Percentiles rank a stretch among this genome's conserved stretches.
These are phyloP conservation scores for Phengaris arion DNA, from an alignment of 2,888 invertebrate genomes.

Conservation along the genomic window DNA sequence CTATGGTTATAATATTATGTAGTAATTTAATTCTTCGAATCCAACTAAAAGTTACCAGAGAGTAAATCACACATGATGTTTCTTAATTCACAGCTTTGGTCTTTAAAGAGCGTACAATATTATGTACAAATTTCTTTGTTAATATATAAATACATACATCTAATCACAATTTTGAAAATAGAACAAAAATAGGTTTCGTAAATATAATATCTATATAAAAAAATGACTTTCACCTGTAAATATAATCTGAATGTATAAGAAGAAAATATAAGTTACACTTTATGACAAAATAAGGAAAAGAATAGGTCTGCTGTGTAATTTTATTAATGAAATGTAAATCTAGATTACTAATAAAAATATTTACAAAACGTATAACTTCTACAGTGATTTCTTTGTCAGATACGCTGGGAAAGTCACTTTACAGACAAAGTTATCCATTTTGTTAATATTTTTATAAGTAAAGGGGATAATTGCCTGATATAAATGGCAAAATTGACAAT, in stretches of 20 bases:
- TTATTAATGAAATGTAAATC: background rate
- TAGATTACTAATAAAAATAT: background rate
- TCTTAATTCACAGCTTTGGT: constrained; percentile 76
- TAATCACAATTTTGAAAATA: constrained; percentile 43
- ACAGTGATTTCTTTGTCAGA: no score
- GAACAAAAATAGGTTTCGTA: constrained; percentile 39
- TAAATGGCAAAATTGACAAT: background rate
- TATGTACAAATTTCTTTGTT: constrained; percentile 44
- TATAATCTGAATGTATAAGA: background rate
- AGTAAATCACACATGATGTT: constrained; percentile 43
- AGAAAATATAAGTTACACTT: background rate
- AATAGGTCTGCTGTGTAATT: background rate
- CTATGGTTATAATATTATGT: background rate
- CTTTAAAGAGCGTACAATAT: constrained; percentile 65
- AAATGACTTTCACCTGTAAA: constrained; percentile 15
- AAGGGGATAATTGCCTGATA: no score
- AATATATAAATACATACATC: constrained; percentile 43
- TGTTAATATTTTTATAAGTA: no score
- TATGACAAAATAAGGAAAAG: background rate
- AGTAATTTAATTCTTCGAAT: background rate
- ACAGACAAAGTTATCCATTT: no score
- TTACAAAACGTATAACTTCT: no score
- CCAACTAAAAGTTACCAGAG: background rate
- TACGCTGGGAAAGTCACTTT: no score
- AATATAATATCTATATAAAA: constrained; percentile 42